phyloP scores from a whole-genome alignment of 2,797 vertebrate genomes.

The Enteromius paludinosus region DNA sequence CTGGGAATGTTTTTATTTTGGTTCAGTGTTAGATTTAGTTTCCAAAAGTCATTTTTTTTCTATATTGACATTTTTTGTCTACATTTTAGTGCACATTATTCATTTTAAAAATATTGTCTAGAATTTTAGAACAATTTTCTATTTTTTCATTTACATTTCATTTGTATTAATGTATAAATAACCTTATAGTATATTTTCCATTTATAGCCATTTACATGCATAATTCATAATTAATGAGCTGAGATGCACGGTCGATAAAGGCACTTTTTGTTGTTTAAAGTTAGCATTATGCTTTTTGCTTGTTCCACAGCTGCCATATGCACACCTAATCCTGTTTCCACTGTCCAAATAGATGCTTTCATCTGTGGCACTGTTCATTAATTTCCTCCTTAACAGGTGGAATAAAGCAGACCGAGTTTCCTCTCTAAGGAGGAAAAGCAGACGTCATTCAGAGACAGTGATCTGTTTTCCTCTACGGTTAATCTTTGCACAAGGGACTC shows the following conservation, averaged over 20 bases:
- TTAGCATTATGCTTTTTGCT: background rate
- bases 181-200: background rate
- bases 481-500: slow-evolving; percentile 11
- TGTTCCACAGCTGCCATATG: background rate
- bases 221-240: slow-evolving; percentile 18
- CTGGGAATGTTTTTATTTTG: background rate
- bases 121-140: too few species aligned
- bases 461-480: slow-evolving; percentile 28
- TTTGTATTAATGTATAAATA: background rate
- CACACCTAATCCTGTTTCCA: slow-evolving; percentile 21
- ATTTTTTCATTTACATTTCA: background rate
- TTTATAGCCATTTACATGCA: background rate
- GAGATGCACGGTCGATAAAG: background rate
- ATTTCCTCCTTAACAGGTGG: slow-evolving; percentile 32
- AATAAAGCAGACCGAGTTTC: slow-evolving; percentile 35
- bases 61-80: background rate
- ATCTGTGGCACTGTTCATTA: slow-evolving; percentile 25
- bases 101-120: background rate
- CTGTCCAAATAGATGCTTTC: slow-evolving; percentile 15
- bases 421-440: slow-evolving; percentile 46
- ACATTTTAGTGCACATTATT: background rate
- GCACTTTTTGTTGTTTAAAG: background rate
- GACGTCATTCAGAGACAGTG: slow-evolving; percentile 48
- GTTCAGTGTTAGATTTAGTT: background rate
- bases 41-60: background rate